Conservation (phyloP, 2,797 vertebrate genomes). For the Hoplostethus atlanticus region DNA sequence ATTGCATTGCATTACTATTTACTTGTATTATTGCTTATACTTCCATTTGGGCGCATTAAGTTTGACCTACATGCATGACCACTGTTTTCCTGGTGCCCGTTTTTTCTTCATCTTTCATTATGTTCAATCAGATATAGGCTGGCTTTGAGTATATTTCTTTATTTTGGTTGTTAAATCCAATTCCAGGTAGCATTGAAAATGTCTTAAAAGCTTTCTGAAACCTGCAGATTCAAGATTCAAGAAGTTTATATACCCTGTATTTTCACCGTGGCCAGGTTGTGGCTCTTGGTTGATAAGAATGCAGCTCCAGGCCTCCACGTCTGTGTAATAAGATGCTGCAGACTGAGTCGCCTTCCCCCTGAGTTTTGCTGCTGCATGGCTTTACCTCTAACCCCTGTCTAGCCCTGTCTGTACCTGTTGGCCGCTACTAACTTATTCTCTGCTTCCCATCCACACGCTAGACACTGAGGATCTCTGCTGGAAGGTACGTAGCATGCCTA, state of each 20-base stretch:
- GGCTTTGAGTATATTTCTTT: too few species aligned
- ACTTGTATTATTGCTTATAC: too few species aligned
- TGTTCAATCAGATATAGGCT: too few species aligned
- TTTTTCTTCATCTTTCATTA: too few species aligned
- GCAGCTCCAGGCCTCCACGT: conserved; percentile 3
- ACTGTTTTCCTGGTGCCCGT: too few species aligned
- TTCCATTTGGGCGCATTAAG: too few species aligned
- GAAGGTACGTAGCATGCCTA: conserved; percentile 86
- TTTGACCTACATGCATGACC: too few species aligned
- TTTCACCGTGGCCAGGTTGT: neutral
- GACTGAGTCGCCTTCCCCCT: conserved; percentile 6
- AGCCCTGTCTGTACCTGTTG: conserved; percentile 32
- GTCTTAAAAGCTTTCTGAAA: too few species aligned
- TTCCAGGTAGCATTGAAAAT: too few species aligned
- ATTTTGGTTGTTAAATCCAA: too few species aligned
- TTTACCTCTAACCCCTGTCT: conserved; percentile 40
- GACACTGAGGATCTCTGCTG: conserved; percentile 96
- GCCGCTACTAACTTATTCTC: conserved; percentile 89
- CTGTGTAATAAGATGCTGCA: conserved; percentile 1
- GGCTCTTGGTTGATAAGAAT: conserved; percentile 4
- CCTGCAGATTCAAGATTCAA: too few species aligned
- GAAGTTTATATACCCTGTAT: neutral
- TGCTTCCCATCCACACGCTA: conserved; percentile 90
- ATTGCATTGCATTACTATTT: too few species aligned
- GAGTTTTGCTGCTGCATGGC: conserved; percentile 19